Percentiles rank a stretch among this genome's conserved stretches.
phyloP scores from a whole-genome alignment of 2,888 invertebrate species.

The Pyrrhia umbra region DNA sequence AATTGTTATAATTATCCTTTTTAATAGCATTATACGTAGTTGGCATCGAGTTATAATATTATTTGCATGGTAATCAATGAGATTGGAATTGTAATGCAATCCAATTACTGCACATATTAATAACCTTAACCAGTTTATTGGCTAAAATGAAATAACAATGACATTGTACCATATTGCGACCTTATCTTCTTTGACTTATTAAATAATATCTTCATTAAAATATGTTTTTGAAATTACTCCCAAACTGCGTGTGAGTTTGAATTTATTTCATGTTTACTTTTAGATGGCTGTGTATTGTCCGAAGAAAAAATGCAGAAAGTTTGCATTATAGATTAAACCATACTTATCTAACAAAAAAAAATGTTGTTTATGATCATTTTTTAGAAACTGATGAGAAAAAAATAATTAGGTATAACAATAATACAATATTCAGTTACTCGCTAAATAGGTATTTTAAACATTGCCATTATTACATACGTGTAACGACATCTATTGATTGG shows the following conservation, averaged over 20 bases:
- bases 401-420: too few species aligned
- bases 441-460: background rate
- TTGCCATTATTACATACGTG: too few species aligned
- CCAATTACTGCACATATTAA: background rate
- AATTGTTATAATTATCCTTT: background rate
- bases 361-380: too few species aligned
- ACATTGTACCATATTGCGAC: background rate
- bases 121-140: background rate
- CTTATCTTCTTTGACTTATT: background rate
- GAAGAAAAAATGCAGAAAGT: too few species aligned
- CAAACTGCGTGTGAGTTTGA: too few species aligned
- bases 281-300: too few species aligned
- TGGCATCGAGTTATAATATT: background rate
- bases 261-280: too few species aligned
- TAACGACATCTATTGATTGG: background rate
- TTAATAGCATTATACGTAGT: background rate
- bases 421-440: background rate
- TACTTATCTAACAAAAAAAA: too few species aligned
- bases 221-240: too few species aligned
- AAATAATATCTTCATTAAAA: too few species aligned
- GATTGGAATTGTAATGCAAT: background rate
- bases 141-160: background rate
- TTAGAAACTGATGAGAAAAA: too few species aligned
- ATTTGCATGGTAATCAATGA: slow-evolving; percentile 1
- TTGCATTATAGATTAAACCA: too few species aligned